Base-by-base conservation (phyloP, 1,140 invertebrate genomes). In the Coelopa frigida region DNA sequence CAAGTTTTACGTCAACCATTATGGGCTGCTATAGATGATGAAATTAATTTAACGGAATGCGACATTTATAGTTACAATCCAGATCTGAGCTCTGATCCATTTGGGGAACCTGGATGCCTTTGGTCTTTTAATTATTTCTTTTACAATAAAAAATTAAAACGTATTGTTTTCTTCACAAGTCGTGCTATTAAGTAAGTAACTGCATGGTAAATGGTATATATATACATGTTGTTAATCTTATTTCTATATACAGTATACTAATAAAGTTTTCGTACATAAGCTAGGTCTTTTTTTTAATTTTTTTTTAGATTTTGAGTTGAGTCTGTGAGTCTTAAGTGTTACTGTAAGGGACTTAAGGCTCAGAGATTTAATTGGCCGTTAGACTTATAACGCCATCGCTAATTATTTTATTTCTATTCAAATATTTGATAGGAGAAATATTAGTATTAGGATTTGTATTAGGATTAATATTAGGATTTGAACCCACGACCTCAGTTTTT, bases 91-190 rank as follows among this genome's bases (percentile, higher is more conserved):
- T 95, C 89, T 24, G 96, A 99, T 75, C 97, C 97, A 1, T 99
- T 93, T 73, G 92, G 92, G 26, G 95, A 99, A 75, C 94, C 96
- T 56, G 95, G 95, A 21, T 94, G 90, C 60, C 77, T 98, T 15
- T 99, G 96, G 96, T 94, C 93, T 3, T 98, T 99, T 69, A 98
- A 99, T 74, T 99, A 97, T 72, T 97, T 99, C 76, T 94, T 99
- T 70, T 98, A 97, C 70, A 99, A 99, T 71, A 89, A 87, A 69
- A 94, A 93, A 69, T 70, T 98, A 51, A 98, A 98, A 71, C 75
- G 96, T 49, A 94, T 99, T 70, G 90, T 98, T 37, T 98, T 98
- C 73, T 94, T 99, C 67, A 94, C 93, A 6, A 98, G 94, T 73
- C 82, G 91, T 72, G 90, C 93, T 53, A 83, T 90, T 58, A 91